Percentiles rank a stretch among this genome's conserved stretches.
phyloP scores from a whole-genome alignment of 2,797 vertebrate genomes.

The Glossophaga mutica region DNA sequence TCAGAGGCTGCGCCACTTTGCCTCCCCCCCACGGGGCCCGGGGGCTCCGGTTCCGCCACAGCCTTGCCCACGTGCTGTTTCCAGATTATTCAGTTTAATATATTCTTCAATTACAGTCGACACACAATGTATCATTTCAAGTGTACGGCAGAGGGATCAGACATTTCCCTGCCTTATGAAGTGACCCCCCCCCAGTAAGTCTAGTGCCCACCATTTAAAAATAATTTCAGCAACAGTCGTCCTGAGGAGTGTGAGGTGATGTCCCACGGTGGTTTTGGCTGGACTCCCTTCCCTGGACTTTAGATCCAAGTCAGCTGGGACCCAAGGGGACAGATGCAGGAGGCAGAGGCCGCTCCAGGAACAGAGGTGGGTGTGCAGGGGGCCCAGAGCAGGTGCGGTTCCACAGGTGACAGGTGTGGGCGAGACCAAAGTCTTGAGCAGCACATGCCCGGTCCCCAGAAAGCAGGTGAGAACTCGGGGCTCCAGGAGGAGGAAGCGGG shows the following conservation, averaged over 20 bases:
- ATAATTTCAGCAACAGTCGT: background rate
- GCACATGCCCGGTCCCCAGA: no score
- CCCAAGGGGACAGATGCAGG: background rate
- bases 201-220: background rate
- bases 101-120: background rate
- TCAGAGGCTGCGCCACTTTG: no score
- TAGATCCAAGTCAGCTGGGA: fast-evolving
- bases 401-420: no score
- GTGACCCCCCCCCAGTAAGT: no score
- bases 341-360: background rate
- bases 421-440: no score
- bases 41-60: no score
- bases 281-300: background rate
- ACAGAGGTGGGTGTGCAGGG: background rate
- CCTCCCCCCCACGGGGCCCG: no score
- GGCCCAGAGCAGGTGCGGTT: no score
- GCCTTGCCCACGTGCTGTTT: no score
- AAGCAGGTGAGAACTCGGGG: no score
- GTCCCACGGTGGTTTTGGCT: background rate
- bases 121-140: background rate
- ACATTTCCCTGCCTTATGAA: background rate
- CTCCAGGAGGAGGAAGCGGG: no score
- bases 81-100: no score
- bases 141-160: background rate
- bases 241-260: background rate